Base-by-base conservation (phyloP, 92 coral and sea anemone species). In the Palythoa grandis region DNA sequence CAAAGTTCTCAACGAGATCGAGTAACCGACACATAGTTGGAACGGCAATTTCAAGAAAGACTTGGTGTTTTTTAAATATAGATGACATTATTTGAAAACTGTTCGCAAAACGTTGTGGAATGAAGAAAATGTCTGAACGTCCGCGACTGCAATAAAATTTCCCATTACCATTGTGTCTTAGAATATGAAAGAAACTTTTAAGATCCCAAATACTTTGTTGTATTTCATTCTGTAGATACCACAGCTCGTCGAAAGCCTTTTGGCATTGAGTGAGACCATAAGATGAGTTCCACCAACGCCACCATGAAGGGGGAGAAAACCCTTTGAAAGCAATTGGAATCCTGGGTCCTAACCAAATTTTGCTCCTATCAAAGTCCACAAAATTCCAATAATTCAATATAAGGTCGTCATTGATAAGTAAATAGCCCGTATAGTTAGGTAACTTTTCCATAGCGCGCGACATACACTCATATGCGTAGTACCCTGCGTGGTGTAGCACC, bases 211-310 rank as follows among this genome's bases (percentile, higher is more conserved):
- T 23, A 52, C 22, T 24, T 70, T 16, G 74, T 25, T 57, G 43
- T 74, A 57, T 35, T 58, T 57, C 56, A 5, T 23, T 69, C 37
- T 38, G 71, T n/a, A 92, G 83, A 11, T 78, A 85, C 93, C 92
- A 84, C 63, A 95, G 88, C 72, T 95, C 96, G 57, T 93, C 37
- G 53, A 43, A 93, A 22, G 98, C 92, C 57, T 92, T 94, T 83
- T 92, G 96, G 71, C 98, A 95, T 52, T 89, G 87, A 25, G 77
- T 38, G 58, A 90, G 83, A 12, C 98, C 98, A 92, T 96, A 93
- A 0, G 91, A 84, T 0, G 93, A 86, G 20, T 88, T 88, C 98
- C 98, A 95, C 97, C 97, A 95, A 70, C 91, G 94, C 98, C 98
- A 95, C 65, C 85, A 83, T 10, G 67, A 67, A 6, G 92, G 89